Evolutionary conservation across 2,888 invertebrate species (phyloP), one percentile per base, ranked within the genome.

Genomic region (Ditula angustiorana): DNA sequence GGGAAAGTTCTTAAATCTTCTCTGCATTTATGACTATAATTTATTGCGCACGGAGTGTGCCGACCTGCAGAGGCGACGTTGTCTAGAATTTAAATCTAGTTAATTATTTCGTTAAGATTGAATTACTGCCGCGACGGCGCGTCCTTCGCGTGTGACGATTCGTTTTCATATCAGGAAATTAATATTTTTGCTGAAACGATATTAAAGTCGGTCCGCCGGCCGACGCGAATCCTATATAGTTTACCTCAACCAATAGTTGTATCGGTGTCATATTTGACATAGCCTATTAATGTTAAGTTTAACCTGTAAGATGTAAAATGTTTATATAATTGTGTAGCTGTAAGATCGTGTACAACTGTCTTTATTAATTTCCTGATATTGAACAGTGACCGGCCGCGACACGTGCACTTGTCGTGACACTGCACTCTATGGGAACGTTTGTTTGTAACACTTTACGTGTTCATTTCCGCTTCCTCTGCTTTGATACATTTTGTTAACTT

Each of bases 241-340:
- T 90, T 92, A 91, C 92, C 92, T 92, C 91, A 90, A 83, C 88
- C 85, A 81, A 82, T 91, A 90, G 89, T 86, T 86, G 83, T 89
- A 90, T 86, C 80, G 79, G 81, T 87, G 90, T 91, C 90, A 86
- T 85, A 84, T 84, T 86, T 88, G 91, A 90, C 92, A 87, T 85
- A 90, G 92, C 91, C 92, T 92, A 92, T 88, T 92, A 91, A 85
- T 82, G 77, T 90, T 92, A 92, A 91, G 90, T 88, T 83, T 88
- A 88, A 77, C 73, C 73, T 83, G 71, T 91, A 90, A 88, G 88
- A 78, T 87, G 87, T 88, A 84, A 86, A 84, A 83, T 86, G 86
- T 89, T 88, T 86, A 86, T 84, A 75, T 82, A 77, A 75, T 76
- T 77, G 78, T 78, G 75, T 82, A 83, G 81, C 75, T 63, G 46